These are phyloP conservation scores for Eretmochelys imbricata DNA, from an alignment of 2,113 vertebrate species.

Conservation along the genomic window DNA sequence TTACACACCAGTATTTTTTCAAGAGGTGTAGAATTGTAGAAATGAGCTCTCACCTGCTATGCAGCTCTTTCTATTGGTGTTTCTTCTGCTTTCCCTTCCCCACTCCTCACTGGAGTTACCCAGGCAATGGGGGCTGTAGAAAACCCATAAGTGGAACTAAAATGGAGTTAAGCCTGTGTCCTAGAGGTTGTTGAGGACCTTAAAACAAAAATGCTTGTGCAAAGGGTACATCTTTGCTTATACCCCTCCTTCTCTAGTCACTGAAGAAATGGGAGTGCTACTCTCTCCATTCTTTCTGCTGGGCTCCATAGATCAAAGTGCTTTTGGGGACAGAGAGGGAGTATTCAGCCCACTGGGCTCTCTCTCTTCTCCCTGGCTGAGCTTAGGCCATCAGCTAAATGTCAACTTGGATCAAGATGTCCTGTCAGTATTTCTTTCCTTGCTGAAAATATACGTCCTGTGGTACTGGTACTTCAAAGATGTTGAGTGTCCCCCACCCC, in stretches of 20 bases:
- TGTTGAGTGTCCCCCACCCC: not conserved
- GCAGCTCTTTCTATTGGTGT: not conserved
- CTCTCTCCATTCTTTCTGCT: not conserved
- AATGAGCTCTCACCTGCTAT: not conserved
- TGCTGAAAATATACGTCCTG: not conserved
- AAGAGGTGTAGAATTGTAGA: not conserved
- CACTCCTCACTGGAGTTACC: not conserved
- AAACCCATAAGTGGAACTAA: not conserved
- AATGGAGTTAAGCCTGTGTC: not conserved
- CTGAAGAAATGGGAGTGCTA: not conserved
- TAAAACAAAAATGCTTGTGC: not conserved
- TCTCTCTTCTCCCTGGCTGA: not conserved
- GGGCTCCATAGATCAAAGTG: not conserved
- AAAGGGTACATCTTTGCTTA: not conserved
- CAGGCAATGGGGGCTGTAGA: not conserved
- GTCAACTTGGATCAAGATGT: no score
- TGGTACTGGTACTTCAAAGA: not conserved
- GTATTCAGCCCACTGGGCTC: not conserved
- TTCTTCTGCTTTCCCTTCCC: not conserved
- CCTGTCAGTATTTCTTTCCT: not conserved
- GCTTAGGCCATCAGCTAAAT: not conserved
- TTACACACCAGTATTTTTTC: not conserved
- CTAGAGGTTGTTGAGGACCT: not conserved
- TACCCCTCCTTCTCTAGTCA: not conserved
- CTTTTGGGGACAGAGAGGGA: not conserved